Percentiles rank a stretch among this genome's conserved stretches.
Conservation (phyloP, 2,797 vertebrate species). For the Adelosebastes latens region DNA sequence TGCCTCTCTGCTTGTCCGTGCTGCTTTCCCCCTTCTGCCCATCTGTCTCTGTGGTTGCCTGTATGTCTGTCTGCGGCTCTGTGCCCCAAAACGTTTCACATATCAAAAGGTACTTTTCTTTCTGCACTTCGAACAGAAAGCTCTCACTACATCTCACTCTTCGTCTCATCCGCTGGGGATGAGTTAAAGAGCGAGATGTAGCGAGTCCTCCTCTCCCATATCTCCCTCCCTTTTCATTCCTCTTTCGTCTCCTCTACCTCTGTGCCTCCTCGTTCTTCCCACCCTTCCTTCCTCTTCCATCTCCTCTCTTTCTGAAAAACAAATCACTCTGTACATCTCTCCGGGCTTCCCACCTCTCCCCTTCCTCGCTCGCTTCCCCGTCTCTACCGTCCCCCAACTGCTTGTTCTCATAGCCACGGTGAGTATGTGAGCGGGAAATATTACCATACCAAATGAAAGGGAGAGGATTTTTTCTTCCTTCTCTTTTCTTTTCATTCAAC, state of each 20-base stretch:
- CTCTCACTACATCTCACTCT: slow-evolving; percentile 35
- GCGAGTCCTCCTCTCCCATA: slow-evolving; percentile 26
- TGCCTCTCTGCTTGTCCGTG: slow-evolving; percentile 8
- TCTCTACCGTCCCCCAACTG: slow-evolving; percentile 61
- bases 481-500: slow-evolving; percentile 77
- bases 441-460: slow-evolving; percentile 83
- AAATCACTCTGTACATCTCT: slow-evolving; percentile 58
- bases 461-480: slow-evolving; percentile 63
- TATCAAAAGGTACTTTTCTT: slow-evolving; percentile 60
- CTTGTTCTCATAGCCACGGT: slow-evolving; percentile 71
- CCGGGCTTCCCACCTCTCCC: slow-evolving; percentile 49
- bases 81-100: slow-evolving; percentile 43
- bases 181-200: slow-evolving; percentile 41
- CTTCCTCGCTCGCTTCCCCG: slow-evolving; percentile 43
- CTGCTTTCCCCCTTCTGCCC: slow-evolving; percentile 13
- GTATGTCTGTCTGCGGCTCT: slow-evolving; percentile 24
- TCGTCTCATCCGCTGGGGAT: slow-evolving; percentile 38
- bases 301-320: slow-evolving; percentile 52
- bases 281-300: slow-evolving; percentile 39
- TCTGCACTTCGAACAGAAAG: slow-evolving; percentile 46
- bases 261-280: slow-evolving; percentile 41
- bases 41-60: slow-evolving; percentile 32
- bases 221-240: slow-evolving; percentile 24
- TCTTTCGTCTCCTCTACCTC: slow-evolving; percentile 36
- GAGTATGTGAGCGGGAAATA: slow-evolving; percentile 81